Evolutionary conservation across 2,113 vertebrate species (phyloP), one percentile per base, ranked within the genome.

Genomic region (Seriola dumerili): DNA sequence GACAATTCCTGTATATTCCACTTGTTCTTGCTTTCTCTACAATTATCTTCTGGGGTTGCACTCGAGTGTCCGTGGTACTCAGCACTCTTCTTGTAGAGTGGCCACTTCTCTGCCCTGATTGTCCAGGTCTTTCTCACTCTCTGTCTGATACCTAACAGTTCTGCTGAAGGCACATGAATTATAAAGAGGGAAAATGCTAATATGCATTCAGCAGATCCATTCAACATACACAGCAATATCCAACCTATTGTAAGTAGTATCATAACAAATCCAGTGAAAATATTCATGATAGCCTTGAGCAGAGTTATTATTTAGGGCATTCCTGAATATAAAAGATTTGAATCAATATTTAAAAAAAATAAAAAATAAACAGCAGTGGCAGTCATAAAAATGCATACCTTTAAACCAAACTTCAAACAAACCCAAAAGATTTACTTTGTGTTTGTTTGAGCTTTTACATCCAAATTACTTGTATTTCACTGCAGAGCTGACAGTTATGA

Each of bases 401-500:
- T 67, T 57, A 72, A 72, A 79, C 16, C 23, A 81, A 83, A 69
- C 36, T 59, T 73, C 19, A 74, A 79, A 83, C 46, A 80, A 83
- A 78, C 9, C 29, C 36, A 78, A 73, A 54, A 70, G 19, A 80
- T 36, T 25, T 73, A 57, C 59, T 63, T 36, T 73, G 64, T 72
- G 63, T 73, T 72, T 52, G 46, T 69, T 59, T 78, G 46, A 73
- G 44, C 34, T 57, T 80, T 80, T 71, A 71, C 79, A 75, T 64
- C 57, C 29, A 67, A 80, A 81, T 46, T n/a, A 62, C 25, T 78
- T 78, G 64, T 70, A 61, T 88, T 74, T 71, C 48, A 68, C 40
- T 48, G 76, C 68, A 78, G 77, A 76, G 66, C 52, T 75, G 76
- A 83, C 76, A 48, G 82, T 71, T 87, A 67, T 67, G 40, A 66